These are phyloP conservation scores for Neuroterus valhalla DNA, from an alignment of 1,140 invertebrate species.

Conservation along the genomic window DNA sequence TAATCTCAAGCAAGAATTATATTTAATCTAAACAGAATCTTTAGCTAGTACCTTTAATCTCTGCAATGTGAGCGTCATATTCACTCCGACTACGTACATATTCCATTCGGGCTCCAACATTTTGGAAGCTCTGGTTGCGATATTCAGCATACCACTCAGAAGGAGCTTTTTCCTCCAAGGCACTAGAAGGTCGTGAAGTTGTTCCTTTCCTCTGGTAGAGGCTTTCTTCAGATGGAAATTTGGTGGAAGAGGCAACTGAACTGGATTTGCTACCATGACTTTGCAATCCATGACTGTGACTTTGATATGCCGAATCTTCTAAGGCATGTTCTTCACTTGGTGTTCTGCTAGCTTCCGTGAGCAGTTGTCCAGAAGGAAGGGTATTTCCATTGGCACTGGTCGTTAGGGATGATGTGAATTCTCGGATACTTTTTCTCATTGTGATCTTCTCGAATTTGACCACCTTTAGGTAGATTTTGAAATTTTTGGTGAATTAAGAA, in stretches of 20 bases:
- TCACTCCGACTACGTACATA: constrained; percentile 84
- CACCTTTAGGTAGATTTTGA: constrained; percentile 52
- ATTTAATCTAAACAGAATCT: neutral
- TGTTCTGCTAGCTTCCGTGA: constrained; percentile 70
- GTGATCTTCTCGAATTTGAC: constrained; percentile 83
- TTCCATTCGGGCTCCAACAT: constrained; percentile 77
- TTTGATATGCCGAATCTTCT: constrained; percentile 78
- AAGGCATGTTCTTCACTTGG: constrained; percentile 76
- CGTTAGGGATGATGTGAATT: constrained; percentile 47
- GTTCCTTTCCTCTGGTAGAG: constrained; percentile 60
- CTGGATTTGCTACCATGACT: constrained; percentile 73
- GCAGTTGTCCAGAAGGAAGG: neutral
- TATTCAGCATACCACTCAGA: constrained; percentile 79
- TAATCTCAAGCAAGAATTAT: too few species aligned
- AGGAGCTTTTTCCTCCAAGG: constrained; percentile 61
- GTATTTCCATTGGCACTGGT: constrained; percentile 6
- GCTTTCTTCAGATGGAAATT: constrained; percentile 79
- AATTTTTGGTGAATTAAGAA: neutral
- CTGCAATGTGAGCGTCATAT: constrained; percentile 90
- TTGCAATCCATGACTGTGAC: constrained; percentile 69
- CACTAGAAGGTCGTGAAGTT: constrained; percentile 55
- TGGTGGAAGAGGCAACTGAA: constrained; percentile 73
- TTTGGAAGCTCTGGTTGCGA: constrained; percentile 76
- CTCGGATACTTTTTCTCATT: constrained; percentile 76
- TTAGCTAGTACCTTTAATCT: constrained; percentile 83